phyloP scores from a whole-genome alignment of 2,113 vertebrate species.

The Oryzias javanicus region DNA sequence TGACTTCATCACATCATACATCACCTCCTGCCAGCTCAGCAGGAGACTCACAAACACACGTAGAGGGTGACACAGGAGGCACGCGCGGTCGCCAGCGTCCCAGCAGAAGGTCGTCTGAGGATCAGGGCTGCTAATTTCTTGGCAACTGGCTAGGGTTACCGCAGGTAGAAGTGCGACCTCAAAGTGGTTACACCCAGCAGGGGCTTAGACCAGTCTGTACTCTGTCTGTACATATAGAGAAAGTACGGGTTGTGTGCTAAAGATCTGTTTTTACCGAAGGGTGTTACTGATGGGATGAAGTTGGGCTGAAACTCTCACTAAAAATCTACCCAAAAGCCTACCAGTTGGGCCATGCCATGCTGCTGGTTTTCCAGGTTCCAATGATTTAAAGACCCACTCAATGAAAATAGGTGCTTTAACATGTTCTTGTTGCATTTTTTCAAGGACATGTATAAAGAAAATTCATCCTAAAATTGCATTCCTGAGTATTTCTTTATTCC shows the following conservation, averaged over 20 bases:
- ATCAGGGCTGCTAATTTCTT: slow-evolving; percentile 18
- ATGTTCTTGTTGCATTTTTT: too few species aligned
- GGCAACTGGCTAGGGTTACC: background rate
- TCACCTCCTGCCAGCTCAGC: slow-evolving; percentile 32
- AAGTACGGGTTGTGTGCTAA: background rate
- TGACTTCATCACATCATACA: slow-evolving; percentile 53
- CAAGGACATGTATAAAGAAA: too few species aligned
- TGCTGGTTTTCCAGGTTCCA: too few species aligned
- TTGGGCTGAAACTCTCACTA: too few species aligned
- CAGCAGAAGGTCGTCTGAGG: slow-evolving; percentile 20
- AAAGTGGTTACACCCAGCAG: slow-evolving; percentile 8
- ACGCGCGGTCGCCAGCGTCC: background rate
- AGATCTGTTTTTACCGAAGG: background rate
- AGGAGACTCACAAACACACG: slow-evolving; percentile 33
- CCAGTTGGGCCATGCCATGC: too few species aligned
- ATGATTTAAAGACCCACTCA: too few species aligned
- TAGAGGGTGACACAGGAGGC: slow-evolving; percentile 25
- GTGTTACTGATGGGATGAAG: too few species aligned
- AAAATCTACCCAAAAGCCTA: too few species aligned
- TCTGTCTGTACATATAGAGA: background rate
- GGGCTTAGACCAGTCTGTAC: background rate
- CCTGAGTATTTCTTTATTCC: too few species aligned
- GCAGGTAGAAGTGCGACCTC: slow-evolving; percentile 15
- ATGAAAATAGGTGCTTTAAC: too few species aligned
- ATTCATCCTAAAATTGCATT: too few species aligned